Evolutionary conservation across 2,113 vertebrate species (phyloP), one percentile per base, ranked within the genome.

Genomic region (Brienomyrus longianalis): DNA sequence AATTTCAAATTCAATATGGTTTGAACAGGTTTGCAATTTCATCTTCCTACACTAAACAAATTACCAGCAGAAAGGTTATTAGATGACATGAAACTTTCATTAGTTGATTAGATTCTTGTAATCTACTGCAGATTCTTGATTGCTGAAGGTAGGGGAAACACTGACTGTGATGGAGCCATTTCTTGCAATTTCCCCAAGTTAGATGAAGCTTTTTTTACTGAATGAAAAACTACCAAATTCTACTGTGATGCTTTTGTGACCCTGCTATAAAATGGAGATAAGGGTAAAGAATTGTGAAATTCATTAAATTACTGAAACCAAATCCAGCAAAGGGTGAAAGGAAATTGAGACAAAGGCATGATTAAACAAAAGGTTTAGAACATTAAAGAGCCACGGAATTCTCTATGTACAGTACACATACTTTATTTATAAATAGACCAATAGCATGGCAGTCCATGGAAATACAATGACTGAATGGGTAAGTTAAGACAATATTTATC

Each of bases 381-480:
- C 47, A 88, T 27, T 45, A 88, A 62, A 86, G 85, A 86, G 47
- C 48, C 83, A 85, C 0, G 15, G 11, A 52, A 31, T 52, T 51
- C 48, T 50, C 48, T 86, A 54, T 50, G 21, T 86, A 52, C 47
- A 86, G 85, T 19, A 80, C 74, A 80, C 74, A 86, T 51, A 86
- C 50, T 86, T 86, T 86, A 86, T 86, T 86, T 86, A 86, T 52
- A 86, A 51, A 86, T 54, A 27, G 45, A 86, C 27, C 85, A 86
- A 86, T 86, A 86, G 85, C 85, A 86, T 50, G 48, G n/a, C 74
- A 51, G 85, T 54, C 50, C 85, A 50, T 51, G 48, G n/a, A 86
- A 54, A 86, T 86, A 80, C 74, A 80, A 80, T 80, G 70, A 39
- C 13, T 27, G 62, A 70, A 27, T 70, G 62, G 62, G 62, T 66